Evolutionary conservation across 2,888 invertebrate species (phyloP), one percentile per base, ranked within the genome.

Genomic region (Tryphoninae sp.): DNA sequence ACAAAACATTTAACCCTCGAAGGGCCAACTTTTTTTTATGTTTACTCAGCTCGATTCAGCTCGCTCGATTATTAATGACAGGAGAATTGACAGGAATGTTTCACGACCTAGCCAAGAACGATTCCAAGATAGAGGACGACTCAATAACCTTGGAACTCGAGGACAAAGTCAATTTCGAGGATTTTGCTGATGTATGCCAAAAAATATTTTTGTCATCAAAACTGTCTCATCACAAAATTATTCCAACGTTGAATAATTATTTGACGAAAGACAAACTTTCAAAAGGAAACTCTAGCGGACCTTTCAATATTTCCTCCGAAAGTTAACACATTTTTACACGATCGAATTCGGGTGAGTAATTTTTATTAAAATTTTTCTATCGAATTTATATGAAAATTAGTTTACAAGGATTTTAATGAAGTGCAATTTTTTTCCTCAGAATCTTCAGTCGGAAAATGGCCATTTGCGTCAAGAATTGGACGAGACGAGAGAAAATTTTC

Each of bases 301-400:
- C 93, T 94, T 87, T 88, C 93, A 42, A 87, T 94, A 53, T 94
- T 94, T 88, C 94, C 95, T 0, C 92, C 94, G 53, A 94, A 95
- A 88, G 87, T 95, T n/a, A 95, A 95, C 89, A 92, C 92, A 45
- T 94, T 94, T 90, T 90, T 95, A 68, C 93, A 94, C 83, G 93
- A 94, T 82, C 94, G 94, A 87, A 92, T 95, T 51, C 93, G 93
- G 91, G 95, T 95, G 88, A 89, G 86, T 74, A 22, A 53, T 33
- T 26, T 7, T n/a, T 9, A 13, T 8, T 8, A 49, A 33, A 11
- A 42, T 8, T 11, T 11, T 26, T 11, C 3, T 9, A 68, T 19
- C 3, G 51, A 33, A 33, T 0, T 33, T 33, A 33, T 33, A 33
- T 6, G 7, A 8, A 42, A 7, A 49, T 8, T 11, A 6, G 6